Conservation (phyloP, 2,113 vertebrate species). For the Climacteris rufus region DNA sequence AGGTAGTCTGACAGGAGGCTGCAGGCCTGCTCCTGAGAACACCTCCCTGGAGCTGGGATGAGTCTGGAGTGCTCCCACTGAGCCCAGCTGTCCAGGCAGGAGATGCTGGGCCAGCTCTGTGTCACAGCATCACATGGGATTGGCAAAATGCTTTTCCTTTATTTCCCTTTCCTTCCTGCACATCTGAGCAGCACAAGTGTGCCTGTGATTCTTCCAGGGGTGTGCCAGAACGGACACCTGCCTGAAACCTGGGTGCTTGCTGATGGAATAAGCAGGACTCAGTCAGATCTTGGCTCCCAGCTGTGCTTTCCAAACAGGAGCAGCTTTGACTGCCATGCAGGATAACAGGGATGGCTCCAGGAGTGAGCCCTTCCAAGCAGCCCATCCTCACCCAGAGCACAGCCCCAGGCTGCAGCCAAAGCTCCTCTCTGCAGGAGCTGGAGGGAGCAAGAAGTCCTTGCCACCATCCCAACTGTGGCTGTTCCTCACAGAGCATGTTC, state of each 20-base stretch:
- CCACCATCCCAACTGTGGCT: background rate
- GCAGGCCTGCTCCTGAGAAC: background rate
- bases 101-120: background rate
- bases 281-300: background rate
- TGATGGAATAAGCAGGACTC: constrained; percentile 2
- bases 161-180: background rate
- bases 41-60: background rate
- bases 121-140: background rate
- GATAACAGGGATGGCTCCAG: background rate
- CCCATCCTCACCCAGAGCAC: background rate
- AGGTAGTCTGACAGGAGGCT: background rate
- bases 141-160: background rate
- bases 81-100: constrained; percentile 51
- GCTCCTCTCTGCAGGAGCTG: background rate
- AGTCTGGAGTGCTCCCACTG: background rate
- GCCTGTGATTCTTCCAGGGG: background rate
- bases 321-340: constrained; percentile 1
- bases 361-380: background rate
- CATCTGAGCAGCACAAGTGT: background rate
- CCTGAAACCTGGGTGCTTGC: constrained; percentile 36
- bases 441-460: background rate
- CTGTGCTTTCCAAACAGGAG: constrained; percentile 13
- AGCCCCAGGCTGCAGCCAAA: background rate
- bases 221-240: constrained; percentile 38
- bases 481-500: constrained; percentile 6